Evolutionary conservation across 1,140 invertebrate species (phyloP).

Genomic region (Drosophila nikananu): DNA sequence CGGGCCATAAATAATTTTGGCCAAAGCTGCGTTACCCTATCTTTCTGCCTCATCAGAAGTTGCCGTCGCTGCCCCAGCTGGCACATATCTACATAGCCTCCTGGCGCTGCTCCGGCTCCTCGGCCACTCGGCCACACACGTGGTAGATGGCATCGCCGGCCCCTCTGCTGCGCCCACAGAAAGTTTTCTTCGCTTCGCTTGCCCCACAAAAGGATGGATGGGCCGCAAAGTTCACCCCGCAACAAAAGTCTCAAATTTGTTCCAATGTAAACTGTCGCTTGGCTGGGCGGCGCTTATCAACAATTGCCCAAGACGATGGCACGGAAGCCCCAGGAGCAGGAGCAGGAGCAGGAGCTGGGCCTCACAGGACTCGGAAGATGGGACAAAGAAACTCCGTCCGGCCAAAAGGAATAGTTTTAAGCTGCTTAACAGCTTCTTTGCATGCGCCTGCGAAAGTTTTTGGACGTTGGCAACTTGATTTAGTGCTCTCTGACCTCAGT

Average conservation of each 20-base stretch:
- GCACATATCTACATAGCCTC: constrained; percentile 51
- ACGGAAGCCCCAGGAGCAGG: not conserved
- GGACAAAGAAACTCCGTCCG: constrained; percentile 7
- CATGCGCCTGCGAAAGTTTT: constrained; percentile 52
- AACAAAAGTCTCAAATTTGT: constrained; percentile 83
- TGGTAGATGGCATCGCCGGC: constrained; percentile 60
- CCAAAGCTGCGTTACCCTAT: constrained; percentile 5
- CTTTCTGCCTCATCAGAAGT: constrained; percentile 8
- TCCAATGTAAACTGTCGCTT: constrained; percentile 81
- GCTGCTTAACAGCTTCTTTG: constrained; percentile 82
- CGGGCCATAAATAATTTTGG: constrained; percentile 21
- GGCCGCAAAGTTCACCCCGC: constrained; percentile 52
- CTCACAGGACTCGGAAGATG: not conserved
- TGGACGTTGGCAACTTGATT: constrained; percentile 80
- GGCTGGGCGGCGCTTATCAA: constrained; percentile 77
- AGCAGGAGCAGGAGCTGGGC: not conserved
- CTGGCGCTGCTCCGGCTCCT: not conserved
- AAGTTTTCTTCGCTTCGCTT: constrained; percentile 12
- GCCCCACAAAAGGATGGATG: not conserved
- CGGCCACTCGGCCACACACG: constrained; percentile 43
- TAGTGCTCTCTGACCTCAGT: constrained; percentile 85
- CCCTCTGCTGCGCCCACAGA: constrained; percentile 39
- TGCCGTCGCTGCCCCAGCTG: constrained; percentile 16
- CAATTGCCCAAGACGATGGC: constrained; percentile 67
- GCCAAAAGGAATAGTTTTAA: constrained; percentile 74